Evolutionary conservation across 2,113 vertebrate species (phyloP), one percentile per base, ranked within the genome.

Genomic region (Saguinus imperator): DNA sequence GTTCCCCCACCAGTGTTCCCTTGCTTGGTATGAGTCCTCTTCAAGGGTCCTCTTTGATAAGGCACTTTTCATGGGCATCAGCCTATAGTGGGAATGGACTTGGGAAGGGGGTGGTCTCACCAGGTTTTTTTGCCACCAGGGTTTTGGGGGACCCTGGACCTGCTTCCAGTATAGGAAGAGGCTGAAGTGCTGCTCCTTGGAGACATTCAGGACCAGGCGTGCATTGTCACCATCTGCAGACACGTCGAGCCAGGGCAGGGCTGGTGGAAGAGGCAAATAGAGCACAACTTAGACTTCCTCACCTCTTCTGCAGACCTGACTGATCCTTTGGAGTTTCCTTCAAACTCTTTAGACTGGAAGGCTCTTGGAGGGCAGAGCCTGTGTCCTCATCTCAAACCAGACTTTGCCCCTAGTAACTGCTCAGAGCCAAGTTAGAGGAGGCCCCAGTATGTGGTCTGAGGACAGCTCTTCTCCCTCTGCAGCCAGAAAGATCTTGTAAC

Each of bases 241-340:
- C 64, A 98, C 40, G 1, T 23, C 96, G 76, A 99, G 80, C 95
- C 90, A 98, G 87, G 98, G 98, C 57, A 98, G 98, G 98, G 95
- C 40, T 97, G 80, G 43, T 3, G 1, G 70, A 25, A n/a, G 83
- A 89, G 23, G 50, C 27, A 93, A 35, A 91, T 8, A 57, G 35
- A 43, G 11, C 6, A 9, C 37, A 8, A 35, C 32, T 89, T 32
- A 87, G 66, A 55, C 58, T 55, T 75, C 20, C 52, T 80, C 48
- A 40, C 43, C 29, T 35, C 13, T 40, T 20, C 45, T 40, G 8
- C 25, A 91, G 5, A 57, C 23, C 23, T 3, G 0, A 72, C 37
- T 89, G 82, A 61, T 23, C 48, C 96, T 75, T 43, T 64, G 40
- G n/a, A 66, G 52, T 79, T 40, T 32, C 48, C n/a, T 81, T 89